Percentiles rank a stretch among this genome's conserved stretches.
These are phyloP conservation scores for Linurgus olivaceus DNA, from an alignment of 2,797 vertebrate species.

Conservation along the genomic window DNA sequence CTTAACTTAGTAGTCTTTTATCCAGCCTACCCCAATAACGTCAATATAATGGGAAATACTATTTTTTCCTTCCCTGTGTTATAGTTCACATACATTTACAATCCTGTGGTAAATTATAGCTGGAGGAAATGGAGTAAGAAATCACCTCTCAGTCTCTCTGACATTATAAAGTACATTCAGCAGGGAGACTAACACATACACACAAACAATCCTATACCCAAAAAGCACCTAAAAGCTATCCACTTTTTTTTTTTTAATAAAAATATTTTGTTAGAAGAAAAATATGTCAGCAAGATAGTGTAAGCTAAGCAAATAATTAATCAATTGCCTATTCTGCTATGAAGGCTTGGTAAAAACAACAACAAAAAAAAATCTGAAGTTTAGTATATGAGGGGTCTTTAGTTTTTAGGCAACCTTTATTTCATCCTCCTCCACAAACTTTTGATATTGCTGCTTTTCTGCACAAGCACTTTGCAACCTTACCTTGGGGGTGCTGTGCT, in stretches of 20 bases:
- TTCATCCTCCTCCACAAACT: not conserved
- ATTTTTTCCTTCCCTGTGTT: not conserved
- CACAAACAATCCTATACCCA: not conserved
- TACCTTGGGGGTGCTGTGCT: not conserved
- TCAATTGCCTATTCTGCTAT: not conserved
- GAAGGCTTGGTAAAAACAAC: not conserved
- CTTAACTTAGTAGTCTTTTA: not conserved
- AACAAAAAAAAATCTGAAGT: not conserved
- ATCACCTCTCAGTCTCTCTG: slow-evolving; percentile 19
- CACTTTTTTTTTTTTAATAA: not conserved
- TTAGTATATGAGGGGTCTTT: not conserved
- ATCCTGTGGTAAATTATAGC: not conserved
- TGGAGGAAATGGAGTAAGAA: slow-evolving; percentile 20
- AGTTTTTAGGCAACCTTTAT: not conserved
- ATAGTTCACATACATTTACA: not conserved
- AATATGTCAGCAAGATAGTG: not conserved
- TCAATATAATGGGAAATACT: not conserved
- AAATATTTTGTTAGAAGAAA: not conserved
- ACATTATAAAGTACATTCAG: slow-evolving; percentile 3
- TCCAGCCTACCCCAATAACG: not conserved
- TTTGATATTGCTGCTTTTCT: not conserved
- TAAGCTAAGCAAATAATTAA: not conserved
- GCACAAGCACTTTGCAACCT: rapidly evolving
- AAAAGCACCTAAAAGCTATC: not conserved
- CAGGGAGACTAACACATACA: not conserved